Conservation (phyloP, 2,113 vertebrate genomes). For the Oncorhynchus masou region DNA sequence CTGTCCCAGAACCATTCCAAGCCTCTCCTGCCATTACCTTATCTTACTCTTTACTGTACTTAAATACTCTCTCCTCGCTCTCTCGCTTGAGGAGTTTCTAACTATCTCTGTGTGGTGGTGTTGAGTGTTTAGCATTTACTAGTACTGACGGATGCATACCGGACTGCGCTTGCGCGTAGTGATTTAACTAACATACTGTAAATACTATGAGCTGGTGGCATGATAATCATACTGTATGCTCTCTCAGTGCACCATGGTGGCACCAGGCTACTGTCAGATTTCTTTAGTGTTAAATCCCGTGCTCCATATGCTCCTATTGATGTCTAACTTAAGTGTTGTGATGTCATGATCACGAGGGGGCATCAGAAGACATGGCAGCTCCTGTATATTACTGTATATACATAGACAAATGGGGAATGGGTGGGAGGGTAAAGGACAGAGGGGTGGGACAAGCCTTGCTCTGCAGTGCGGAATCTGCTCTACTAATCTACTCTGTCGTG, state of each 20-base stretch:
- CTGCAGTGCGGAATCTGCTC: conserved; percentile 60
- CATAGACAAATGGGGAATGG: conserved; percentile 5
- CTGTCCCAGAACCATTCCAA: not conserved
- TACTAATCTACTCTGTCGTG: conserved; percentile 83
- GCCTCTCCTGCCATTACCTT: not conserved
- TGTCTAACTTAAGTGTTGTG: conserved; percentile 21
- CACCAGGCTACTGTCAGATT: not conserved
- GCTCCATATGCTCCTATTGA: conserved; percentile 17
- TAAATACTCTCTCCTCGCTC: conserved; percentile 1
- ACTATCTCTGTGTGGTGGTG: not conserved
- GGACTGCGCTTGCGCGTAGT: conserved; percentile 14
- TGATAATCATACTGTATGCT: not conserved
- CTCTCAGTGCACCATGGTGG: not conserved
- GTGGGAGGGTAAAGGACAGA: not conserved
- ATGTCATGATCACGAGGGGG: conserved; percentile 13
- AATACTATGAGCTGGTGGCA: conserved; percentile 4
- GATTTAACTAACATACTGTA: conserved; percentile 31
- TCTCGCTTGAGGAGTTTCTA: not conserved
- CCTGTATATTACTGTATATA: conserved; percentile 47
- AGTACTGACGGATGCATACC: conserved; percentile 13
- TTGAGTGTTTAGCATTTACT: not conserved
- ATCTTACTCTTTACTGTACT: not conserved
- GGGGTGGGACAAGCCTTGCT: not conserved
- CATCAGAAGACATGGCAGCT: not conserved
- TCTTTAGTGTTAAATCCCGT: conserved; percentile 23